Evolutionary conservation across 2,888 invertebrate species (phyloP), one percentile per base, ranked within the genome.

Genomic region (Hipparchia semele): DNA sequence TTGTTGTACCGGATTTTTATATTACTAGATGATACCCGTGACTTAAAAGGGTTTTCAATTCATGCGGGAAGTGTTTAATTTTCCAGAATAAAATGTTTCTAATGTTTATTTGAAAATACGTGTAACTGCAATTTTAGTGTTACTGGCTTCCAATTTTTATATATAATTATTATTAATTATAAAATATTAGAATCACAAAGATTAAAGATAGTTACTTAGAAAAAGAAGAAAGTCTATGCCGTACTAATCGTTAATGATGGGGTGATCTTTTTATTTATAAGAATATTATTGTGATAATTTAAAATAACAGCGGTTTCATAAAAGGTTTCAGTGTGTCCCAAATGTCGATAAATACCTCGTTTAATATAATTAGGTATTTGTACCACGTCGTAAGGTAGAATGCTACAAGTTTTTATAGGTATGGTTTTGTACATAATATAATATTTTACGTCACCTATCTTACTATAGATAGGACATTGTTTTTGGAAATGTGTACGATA

Each of bases 391-490:
- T 68, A 58, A 58, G 23, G 23, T 23, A 23, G 7, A 12, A 49
- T 10, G 46, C 33, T 61, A 67, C 58, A 72, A 74, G 13, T 53
- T 70, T 68, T 68, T 66, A 59, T 62, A 66, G 4, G 8, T 74
- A 65, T 13, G 33, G 51, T 9, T 74, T 65, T 72, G 67, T 70
- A 70, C 68, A 74, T 74, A 72, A 10, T 74, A 72, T 58, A 33
- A 12, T 51, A 54, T 64, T 51, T 23, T 59, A 59, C 64, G 60
- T 62, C 54, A 68, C 8, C 9, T 49, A 59, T 46, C 45, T 45
- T 54, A 39, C 7, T 13, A 9, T 67, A 45, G 39, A 9, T 67
- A 45, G 39, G 9, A 45, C 7, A 45, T 67, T 2, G 6, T 59
- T 9, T 12, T 9, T 64, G 10, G 51, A 51, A 46, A 46, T 61